phyloP scores from a whole-genome alignment of 2,797 vertebrate genomes.

The Ceyx erithaca region DNA sequence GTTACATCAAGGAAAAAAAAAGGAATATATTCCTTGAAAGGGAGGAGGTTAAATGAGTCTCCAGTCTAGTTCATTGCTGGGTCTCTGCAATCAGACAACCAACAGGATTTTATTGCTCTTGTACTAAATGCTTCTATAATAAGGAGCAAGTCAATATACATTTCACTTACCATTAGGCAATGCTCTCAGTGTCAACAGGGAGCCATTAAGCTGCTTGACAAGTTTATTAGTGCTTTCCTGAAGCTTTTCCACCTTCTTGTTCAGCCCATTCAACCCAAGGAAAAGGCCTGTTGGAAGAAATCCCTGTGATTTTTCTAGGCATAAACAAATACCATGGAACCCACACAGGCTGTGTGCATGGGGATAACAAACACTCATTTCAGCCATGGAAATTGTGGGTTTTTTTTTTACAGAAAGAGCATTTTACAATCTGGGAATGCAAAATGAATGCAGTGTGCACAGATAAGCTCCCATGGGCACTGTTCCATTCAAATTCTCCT shows the following conservation, averaged over 20 bases:
- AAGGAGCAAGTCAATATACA: not conserved
- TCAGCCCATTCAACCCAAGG: slow-evolving; percentile 75
- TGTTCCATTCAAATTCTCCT: not conserved
- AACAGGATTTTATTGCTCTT: not conserved
- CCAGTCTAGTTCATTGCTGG: not conserved
- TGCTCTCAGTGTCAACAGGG: slow-evolving; percentile 75
- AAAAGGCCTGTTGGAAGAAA: slow-evolving; percentile 76
- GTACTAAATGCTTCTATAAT: not conserved
- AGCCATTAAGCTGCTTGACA: slow-evolving; percentile 76
- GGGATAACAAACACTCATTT: not conserved
- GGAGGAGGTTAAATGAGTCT: not conserved
- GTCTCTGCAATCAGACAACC: not conserved
- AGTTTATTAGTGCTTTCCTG: slow-evolving; percentile 73
- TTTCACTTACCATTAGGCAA: slow-evolving; percentile 82
- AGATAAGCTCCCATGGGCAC: not conserved
- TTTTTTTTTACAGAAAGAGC: not conserved
- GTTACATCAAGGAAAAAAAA: not conserved
- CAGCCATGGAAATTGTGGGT: not conserved
- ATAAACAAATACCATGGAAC: not conserved
- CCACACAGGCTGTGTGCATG: not conserved
- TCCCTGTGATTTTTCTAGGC: not conserved
- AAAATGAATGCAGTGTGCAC: not conserved
- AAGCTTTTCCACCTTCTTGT: slow-evolving; percentile 73
- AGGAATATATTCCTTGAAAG: not conserved
- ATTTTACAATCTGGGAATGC: not conserved